Conservation (phyloP, 2,113 vertebrate species). For the Pteronura brasiliensis region DNA sequence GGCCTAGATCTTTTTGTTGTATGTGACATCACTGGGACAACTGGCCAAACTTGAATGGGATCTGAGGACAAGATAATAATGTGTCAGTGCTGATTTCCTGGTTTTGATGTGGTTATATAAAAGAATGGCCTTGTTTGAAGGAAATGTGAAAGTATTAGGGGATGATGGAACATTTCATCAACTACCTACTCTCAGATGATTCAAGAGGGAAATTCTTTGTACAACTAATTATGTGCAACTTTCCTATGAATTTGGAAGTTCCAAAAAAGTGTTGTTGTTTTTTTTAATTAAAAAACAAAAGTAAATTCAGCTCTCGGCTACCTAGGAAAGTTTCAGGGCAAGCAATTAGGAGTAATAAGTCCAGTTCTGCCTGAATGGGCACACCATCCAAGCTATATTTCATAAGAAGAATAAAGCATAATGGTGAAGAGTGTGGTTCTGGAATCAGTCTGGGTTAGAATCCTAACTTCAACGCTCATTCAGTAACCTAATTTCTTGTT, state of each 20-base stretch:
- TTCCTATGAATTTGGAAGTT: constrained; percentile 25
- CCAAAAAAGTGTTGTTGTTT: not conserved
- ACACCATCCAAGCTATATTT: not conserved
- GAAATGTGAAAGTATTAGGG: not conserved
- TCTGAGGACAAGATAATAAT: not conserved
- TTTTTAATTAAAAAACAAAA: not conserved
- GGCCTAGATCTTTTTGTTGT: not conserved
- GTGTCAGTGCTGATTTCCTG: not conserved
- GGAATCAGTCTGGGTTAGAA: not conserved
- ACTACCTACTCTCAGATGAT: not conserved
- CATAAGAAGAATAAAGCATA: not conserved
- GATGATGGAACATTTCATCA: not conserved
- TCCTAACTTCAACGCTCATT: not conserved
- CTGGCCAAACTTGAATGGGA: not conserved
- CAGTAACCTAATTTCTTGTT: not conserved
- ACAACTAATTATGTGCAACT: not conserved
- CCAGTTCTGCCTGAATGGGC: not conserved
- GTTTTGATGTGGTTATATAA: not conserved
- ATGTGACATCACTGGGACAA: not conserved
- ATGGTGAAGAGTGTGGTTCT: not conserved
- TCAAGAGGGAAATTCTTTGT: constrained; percentile 8
- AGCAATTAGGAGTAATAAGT: not conserved
- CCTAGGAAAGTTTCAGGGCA: not conserved
- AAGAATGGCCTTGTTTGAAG: not conserved
- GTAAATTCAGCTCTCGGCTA: not conserved